phyloP scores from a whole-genome alignment of 92 coral and sea anemone genomes.

The Ricordea florida region DNA sequence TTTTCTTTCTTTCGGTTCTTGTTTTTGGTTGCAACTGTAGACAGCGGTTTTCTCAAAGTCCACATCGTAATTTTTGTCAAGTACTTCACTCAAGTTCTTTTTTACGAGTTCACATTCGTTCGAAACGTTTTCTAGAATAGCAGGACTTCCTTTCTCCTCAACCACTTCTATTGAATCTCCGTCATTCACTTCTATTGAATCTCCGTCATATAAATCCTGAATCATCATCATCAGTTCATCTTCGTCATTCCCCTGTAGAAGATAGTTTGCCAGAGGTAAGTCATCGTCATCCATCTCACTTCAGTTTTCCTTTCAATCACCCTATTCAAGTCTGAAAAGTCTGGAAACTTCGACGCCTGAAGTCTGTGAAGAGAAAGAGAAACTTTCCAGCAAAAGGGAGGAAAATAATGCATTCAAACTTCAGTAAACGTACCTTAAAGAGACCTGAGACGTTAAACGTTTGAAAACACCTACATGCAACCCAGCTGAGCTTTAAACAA shows the following conservation, averaged over 20 bases:
- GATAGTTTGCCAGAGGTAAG: conserved; percentile 74
- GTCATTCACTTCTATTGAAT: no score
- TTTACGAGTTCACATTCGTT: neutral
- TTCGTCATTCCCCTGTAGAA: conserved; percentile 58
- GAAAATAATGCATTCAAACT: no score
- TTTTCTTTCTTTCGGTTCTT: neutral
- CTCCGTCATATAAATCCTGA: no score
- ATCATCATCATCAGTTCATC: neutral
- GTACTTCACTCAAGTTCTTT: neutral
- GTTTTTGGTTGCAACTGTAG: neutral
- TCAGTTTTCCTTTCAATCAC: conserved; percentile 1
- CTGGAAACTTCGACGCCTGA: no score
- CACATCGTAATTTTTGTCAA: neutral
- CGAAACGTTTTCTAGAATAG: neutral
- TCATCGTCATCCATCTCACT: conserved; percentile 58
- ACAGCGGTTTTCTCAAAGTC: neutral
- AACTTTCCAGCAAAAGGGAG: no score
- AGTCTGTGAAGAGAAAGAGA: no score
- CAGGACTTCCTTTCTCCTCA: neutral
- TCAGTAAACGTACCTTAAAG: no score
- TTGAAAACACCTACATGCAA: no score
- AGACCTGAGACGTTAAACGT: no score
- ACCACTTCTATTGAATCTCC: neutral
- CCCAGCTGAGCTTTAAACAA: neutral
- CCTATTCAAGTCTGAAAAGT: neutral